phyloP scores from a whole-genome alignment of 2,888 invertebrate genomes.

The Machimus atricapillus region DNA sequence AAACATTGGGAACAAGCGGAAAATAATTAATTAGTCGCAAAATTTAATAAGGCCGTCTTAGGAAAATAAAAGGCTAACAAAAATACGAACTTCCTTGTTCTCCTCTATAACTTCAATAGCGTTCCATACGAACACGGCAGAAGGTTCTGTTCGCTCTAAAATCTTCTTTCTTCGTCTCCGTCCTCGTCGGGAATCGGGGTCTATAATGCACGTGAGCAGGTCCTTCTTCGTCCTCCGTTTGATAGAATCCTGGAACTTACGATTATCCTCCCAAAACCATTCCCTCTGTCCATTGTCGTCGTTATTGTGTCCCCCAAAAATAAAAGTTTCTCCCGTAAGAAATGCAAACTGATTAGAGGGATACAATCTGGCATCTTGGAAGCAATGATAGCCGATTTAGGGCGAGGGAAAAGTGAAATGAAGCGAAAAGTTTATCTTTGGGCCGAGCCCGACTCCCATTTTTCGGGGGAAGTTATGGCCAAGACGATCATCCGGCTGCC shows the following conservation, averaged over 20 bases:
- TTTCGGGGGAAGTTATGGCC: neutral
- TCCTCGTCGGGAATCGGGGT: neutral
- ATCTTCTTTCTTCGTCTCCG: neutral
- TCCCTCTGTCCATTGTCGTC: neutral
- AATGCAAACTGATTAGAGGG: slow-evolving; percentile 24
- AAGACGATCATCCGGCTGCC: neutral
- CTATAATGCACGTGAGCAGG: neutral
- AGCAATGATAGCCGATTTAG: slow-evolving; percentile 4
- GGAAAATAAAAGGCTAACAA: neutral
- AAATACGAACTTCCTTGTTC: neutral
- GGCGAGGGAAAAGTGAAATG: slow-evolving; percentile 27
- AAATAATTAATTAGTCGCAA: neutral
- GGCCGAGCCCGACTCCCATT: neutral
- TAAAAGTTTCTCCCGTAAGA: slow-evolving; percentile 28
- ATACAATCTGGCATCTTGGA: slow-evolving; percentile 4
- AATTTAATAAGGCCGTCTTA: neutral
- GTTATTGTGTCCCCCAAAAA: slow-evolving; percentile 1
- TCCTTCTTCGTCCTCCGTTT: neutral
- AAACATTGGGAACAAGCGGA: neutral
- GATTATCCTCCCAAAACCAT: neutral
- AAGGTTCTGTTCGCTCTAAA: neutral
- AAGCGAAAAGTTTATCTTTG: slow-evolving; percentile 40
- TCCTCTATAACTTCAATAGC: neutral
- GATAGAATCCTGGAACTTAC: neutral
- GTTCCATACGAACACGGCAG: neutral